phyloP scores from a whole-genome alignment of 2,888 invertebrate species.

The Acronicta aceris region DNA sequence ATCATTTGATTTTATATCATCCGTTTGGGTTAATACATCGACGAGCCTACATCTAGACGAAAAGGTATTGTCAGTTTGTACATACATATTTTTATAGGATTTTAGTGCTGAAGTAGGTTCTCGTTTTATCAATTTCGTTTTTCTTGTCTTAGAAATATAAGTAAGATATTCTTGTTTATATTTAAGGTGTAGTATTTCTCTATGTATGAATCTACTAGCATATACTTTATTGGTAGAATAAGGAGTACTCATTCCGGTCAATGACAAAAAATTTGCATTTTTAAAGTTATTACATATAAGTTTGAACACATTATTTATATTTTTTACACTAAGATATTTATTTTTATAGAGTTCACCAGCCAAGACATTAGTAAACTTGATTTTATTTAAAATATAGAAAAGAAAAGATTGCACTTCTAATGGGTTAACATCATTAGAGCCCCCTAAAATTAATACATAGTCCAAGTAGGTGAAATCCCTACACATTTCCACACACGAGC shows the following conservation, averaged over 20 bases:
- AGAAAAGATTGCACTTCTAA: no score
- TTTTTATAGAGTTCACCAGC: slow-evolving; percentile 1
- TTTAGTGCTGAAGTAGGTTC: no score
- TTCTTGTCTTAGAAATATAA: not conserved
- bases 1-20: no score
- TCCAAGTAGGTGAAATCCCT: no score
- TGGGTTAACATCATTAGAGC: no score
- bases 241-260: not conserved
- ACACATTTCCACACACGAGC: no score
- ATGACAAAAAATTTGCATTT: not conserved
- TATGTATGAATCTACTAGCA: slow-evolving; percentile 3
- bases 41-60: no score
- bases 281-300: slow-evolving; percentile 5
- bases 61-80: no score
- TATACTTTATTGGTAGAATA: not conserved
- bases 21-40: no score
- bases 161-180: not conserved
- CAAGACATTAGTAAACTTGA: not conserved
- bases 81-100: no score
- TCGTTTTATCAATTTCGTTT: not conserved
- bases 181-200: not conserved
- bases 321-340: slow-evolving; percentile 1
- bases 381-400: no score
- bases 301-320: not conserved
- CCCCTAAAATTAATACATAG: no score